A percentile compares a stretch with the other conserved stretches of the same genome.
phyloP scores from a whole-genome alignment of 2,888 invertebrate genomes.

The Miltochrista miniata region DNA sequence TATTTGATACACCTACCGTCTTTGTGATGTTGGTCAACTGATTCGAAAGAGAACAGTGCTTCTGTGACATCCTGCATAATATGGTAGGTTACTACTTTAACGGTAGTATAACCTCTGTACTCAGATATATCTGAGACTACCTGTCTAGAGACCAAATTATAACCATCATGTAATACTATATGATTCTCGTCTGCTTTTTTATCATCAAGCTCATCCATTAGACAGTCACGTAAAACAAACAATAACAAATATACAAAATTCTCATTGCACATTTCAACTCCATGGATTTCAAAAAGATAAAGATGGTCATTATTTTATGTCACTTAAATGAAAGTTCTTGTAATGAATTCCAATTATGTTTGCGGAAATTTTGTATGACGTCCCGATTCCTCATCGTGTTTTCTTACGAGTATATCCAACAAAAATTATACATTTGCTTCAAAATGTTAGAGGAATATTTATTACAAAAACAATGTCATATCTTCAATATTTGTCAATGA shows the following conservation, averaged over 20 bases:
- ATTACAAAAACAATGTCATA: too few relatives aligned
- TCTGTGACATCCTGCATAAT: conserved; percentile 67
- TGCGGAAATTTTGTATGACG: too few relatives aligned
- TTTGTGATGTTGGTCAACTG: conserved; percentile 71
- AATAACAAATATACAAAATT: conserved; percentile 43
- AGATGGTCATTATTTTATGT: neutral
- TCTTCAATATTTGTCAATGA: too few relatives aligned
- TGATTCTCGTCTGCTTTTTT: conserved; percentile 62
- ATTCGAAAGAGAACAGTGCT: conserved; percentile 74
- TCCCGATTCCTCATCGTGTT: too few relatives aligned
- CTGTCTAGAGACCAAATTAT: conserved; percentile 74
- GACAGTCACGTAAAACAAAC: conserved; percentile 60
- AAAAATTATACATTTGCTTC: too few relatives aligned
- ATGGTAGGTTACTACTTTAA: conserved; percentile 72
- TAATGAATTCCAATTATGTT: too few relatives aligned
- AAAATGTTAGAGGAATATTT: too few relatives aligned
- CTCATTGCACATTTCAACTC: conserved; percentile 49
- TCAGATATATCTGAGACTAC: conserved; percentile 74
- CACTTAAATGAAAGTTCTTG: neutral
- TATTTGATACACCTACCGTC: conserved; percentile 71
- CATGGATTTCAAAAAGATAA: too few relatives aligned
- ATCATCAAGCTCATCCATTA: conserved; percentile 54
- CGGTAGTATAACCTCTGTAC: conserved; percentile 75
- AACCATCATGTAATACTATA: conserved; percentile 67
- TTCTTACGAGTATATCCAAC: too few relatives aligned